phyloP scores from a whole-genome alignment of 2,797 vertebrate species.

The Eulemur mongoz region DNA sequence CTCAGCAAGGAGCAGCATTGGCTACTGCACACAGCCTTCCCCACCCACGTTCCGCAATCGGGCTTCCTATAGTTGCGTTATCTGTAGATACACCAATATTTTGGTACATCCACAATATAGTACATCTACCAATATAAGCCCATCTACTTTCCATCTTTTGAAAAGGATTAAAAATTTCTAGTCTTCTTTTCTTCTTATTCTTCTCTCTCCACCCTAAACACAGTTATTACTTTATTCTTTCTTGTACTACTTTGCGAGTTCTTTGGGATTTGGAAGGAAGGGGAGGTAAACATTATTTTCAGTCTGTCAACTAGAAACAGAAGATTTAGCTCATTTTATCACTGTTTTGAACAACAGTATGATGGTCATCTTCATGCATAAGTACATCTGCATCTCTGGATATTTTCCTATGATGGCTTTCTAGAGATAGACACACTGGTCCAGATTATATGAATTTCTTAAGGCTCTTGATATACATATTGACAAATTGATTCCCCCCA shows the following conservation, averaged over 20 bases:
- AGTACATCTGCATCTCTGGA: neutral
- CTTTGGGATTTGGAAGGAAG: neutral
- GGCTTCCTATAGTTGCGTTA: neutral
- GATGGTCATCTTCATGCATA: neutral
- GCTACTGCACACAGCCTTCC: neutral
- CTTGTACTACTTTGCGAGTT: neutral
- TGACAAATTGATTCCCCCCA: neutral
- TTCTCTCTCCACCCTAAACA: neutral
- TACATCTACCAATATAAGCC: neutral
- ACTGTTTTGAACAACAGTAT: neutral
- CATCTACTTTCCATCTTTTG: neutral
- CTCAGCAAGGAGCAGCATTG: neutral
- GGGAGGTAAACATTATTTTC: neutral
- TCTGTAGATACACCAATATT: neutral
- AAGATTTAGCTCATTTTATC: neutral
- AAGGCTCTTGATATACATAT: neutral
- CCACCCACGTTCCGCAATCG: neutral
- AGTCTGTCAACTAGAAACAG: neutral
- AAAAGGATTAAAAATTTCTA: slow-evolving; percentile 11
- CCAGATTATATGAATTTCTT: slow-evolving; percentile 19
- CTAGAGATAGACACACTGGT: neutral
- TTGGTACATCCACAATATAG: neutral
- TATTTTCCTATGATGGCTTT: neutral
- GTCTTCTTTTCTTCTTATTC: neutral
- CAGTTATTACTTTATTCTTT: neutral